Percentiles rank a stretch among this genome's conserved stretches.
Conservation (phyloP, 2,113 vertebrate genomes). For the Lichenostomus cassidix region DNA sequence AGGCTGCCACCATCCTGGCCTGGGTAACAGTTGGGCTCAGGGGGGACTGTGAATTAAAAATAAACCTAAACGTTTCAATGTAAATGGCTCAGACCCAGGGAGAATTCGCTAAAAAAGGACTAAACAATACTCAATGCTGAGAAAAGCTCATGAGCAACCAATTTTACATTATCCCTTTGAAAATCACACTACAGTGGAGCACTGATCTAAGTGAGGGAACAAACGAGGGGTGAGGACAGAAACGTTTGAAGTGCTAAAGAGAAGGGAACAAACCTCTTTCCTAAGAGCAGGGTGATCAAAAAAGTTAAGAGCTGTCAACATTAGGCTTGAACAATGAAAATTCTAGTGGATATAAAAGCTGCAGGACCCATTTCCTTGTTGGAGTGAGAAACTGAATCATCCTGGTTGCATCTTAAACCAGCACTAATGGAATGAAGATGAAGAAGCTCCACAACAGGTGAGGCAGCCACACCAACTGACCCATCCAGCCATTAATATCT, state of each 20-base stretch:
- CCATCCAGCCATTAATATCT: accelerated
- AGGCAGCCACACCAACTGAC: not conserved
- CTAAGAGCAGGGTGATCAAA: not conserved
- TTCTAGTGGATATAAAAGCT: not conserved
- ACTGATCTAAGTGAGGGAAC: not conserved
- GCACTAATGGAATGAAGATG: accelerated
- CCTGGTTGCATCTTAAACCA: not conserved
- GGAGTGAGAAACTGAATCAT: not conserved
- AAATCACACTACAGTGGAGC: not conserved
- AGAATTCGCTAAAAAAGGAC: not conserved
- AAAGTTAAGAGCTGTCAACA: not conserved
- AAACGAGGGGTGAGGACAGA: not conserved
- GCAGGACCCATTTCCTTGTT: not conserved
- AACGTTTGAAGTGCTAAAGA: not conserved
- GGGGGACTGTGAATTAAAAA: not conserved
- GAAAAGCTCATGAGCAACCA: not conserved
- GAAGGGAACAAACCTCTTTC: not conserved
- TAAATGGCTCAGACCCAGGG: not conserved
- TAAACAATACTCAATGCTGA: not conserved
- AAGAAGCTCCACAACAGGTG: not conserved
- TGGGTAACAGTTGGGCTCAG: not conserved
- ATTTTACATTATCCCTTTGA: not conserved
- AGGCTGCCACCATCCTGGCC: accelerated
- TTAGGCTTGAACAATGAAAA: not conserved
- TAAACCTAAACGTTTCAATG: not conserved